phyloP scores from a whole-genome alignment of 2,113 vertebrate species.

The Ailurus styani region DNA sequence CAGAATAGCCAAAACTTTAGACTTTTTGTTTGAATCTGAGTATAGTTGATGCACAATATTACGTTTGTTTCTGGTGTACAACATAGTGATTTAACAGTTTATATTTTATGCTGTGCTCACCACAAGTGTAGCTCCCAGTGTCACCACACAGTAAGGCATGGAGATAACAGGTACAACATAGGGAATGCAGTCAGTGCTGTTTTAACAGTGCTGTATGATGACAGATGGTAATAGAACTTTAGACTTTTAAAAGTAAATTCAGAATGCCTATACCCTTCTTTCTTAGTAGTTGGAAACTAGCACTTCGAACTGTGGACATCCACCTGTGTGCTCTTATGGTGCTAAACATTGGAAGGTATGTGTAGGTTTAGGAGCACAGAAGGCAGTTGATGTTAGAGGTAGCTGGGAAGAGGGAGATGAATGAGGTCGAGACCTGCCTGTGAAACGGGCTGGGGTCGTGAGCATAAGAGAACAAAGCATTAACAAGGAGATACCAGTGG shows the following conservation, averaged over 20 bases:
- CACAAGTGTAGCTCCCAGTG: neutral
- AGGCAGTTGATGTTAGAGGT: neutral
- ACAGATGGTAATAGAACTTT: neutral
- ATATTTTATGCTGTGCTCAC: neutral
- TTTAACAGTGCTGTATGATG: neutral
- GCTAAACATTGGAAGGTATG: neutral
- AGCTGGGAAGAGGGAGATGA: neutral
- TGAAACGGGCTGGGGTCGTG: neutral
- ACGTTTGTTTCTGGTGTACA: neutral
- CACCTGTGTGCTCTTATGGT: neutral
- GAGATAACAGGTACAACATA: neutral
- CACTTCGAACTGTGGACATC: neutral
- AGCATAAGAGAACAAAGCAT: neutral
- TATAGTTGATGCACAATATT: neutral
- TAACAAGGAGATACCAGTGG: neutral
- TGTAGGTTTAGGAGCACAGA: neutral
- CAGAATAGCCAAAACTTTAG: neutral
- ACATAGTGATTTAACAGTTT: neutral
- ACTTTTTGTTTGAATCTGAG: neutral
- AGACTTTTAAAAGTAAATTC: slow-evolving; percentile 17
- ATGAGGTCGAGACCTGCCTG: neutral
- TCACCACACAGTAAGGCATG: neutral
- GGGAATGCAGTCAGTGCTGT: neutral
- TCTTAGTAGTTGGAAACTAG: neutral
- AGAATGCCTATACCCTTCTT: neutral